Evolutionary conservation across 2,113 vertebrate species (phyloP).

Genomic region (Chloebia gouldiae): DNA sequence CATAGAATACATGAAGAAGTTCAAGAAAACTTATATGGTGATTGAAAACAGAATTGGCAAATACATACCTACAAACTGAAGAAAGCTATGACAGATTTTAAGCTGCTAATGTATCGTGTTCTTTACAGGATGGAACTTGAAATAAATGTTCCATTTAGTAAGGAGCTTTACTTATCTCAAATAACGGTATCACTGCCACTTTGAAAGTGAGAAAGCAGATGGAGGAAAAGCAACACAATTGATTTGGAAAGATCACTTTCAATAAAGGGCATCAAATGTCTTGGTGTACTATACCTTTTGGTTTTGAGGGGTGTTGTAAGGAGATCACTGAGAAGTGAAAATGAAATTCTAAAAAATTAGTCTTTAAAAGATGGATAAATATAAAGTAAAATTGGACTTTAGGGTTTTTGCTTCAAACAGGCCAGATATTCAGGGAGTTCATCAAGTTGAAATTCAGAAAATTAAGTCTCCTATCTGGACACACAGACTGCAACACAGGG

Average conservation of each 20-base stretch:
- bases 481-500: neutral
- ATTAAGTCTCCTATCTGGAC: neutral
- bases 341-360: neutral
- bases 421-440: neutral
- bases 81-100: neutral
- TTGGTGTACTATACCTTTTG: neutral
- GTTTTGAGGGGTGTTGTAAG: neutral
- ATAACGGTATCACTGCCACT: neutral
- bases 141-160: neutral
- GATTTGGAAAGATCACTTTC: neutral
- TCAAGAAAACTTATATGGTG: conserved; percentile 1
- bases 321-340: neutral
- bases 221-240: neutral
- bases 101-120: neutral
- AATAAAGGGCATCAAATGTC: neutral
- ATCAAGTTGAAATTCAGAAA: neutral
- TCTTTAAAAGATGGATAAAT: neutral
- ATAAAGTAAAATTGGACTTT: neutral
- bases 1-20: neutral
- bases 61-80: neutral
- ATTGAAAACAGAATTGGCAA: conserved; percentile 16
- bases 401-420: neutral
- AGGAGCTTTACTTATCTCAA: neutral
- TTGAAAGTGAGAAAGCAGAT: neutral
- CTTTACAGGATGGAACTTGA: neutral